Evolutionary conservation across 2,113 vertebrate genomes (phyloP).

Genomic region (Microcebus murinus): DNA sequence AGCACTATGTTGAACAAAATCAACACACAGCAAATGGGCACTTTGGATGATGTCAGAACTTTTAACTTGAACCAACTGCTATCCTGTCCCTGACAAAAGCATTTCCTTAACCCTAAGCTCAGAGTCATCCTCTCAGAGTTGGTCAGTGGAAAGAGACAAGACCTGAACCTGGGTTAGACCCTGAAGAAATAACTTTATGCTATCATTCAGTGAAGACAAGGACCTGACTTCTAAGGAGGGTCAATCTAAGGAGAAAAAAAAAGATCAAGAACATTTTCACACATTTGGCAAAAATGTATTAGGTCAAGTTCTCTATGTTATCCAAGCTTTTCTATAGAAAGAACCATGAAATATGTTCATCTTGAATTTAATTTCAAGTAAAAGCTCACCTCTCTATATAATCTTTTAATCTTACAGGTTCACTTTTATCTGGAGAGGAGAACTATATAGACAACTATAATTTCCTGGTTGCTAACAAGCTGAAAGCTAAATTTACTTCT

Average conservation of each 20-base stretch:
- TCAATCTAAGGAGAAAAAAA: background rate
- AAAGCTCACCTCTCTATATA: background rate
- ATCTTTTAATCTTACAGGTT: background rate
- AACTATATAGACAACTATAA: background rate
- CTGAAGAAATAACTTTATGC: slow-evolving; percentile 33
- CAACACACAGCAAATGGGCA: background rate
- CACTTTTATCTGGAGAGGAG: slow-evolving; percentile 31
- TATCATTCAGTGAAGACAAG: slow-evolving; percentile 13
- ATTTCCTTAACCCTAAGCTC: background rate
- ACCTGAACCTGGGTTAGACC: background rate
- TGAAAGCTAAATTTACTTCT: slow-evolving; percentile 17
- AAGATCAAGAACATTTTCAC: background rate
- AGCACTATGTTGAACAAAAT: no score
- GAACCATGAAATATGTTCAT: background rate
- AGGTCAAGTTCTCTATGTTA: background rate
- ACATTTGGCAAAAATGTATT: background rate
- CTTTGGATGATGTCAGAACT: background rate
- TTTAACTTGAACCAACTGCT: background rate
- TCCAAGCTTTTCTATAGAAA: background rate
- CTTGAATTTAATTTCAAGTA: slow-evolving; percentile 41
- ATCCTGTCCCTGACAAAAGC: background rate
- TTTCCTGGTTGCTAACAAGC: slow-evolving; percentile 45
- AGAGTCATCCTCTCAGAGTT: background rate
- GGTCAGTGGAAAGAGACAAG: background rate
- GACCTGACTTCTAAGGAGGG: background rate